Evolutionary conservation across 1,140 invertebrate species (phyloP), one percentile per base, ranked within the genome.

Genomic region (Vanessa atalanta): DNA sequence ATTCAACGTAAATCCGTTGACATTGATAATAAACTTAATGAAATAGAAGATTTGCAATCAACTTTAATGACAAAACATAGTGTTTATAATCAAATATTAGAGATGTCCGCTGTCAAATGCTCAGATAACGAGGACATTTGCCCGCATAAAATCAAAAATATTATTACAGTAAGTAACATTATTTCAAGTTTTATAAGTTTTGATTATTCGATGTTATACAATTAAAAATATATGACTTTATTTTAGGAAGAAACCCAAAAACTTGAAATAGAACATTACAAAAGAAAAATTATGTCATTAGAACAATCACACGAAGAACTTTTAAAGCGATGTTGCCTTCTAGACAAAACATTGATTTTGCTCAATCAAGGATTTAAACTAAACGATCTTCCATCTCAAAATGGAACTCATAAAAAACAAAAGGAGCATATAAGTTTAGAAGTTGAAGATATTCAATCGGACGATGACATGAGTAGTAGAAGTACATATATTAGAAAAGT

Each of bases 1-100:
- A 37, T 89, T 7, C 57, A 78, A 75, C 48, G 75, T 9, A 89
- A 91, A 84, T 82, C 81, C 31, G 65, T 78, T 68, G 81, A 82
- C 65, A 67, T 86, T 23, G 72, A 89, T 68, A 82, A 88, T 69
- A 88, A 89, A 76, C 73, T 90, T 23, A 66, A 76, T 37, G 88
- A 93, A 82, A 82, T 93, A 48, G 86, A 92, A 76, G 83, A 91
- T 47, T 77, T 92, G 20, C 83, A 81, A 73, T 77, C 75, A 26
- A 82, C 71, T 65, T 80, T 93, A 12, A 88, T 91, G 70, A 82
- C 77, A 8, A 93, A 91, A 79, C 85, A 91, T 67, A 87, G 77
- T 64, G 78, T 89, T 53, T 91, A 84, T 67, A 86, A 88, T 64
- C 88, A 93, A 84, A 79, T 91, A 37, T 57, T 90, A 51, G 81